Conservation (phyloP, 2,113 vertebrate genomes). For the Strix aluco region DNA sequence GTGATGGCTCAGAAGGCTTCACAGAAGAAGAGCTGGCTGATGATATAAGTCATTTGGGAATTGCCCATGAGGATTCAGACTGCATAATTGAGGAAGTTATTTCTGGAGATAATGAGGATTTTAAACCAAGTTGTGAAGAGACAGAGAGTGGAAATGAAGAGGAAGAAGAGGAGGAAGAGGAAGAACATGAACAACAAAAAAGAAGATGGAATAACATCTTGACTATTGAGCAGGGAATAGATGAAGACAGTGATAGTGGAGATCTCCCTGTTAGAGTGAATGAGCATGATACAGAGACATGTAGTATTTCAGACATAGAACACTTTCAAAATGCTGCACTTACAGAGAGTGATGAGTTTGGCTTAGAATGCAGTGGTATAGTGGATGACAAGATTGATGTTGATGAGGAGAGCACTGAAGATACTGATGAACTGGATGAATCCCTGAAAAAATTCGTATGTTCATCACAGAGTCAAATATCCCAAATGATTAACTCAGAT, state of each 20-base stretch:
- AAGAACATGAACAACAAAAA: background rate
- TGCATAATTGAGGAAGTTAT: constrained; percentile 77
- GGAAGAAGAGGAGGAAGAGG: constrained; percentile 53
- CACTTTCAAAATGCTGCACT: constrained; percentile 27
- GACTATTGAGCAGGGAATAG: background rate
- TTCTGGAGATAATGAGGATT: constrained; percentile 64
- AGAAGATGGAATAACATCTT: constrained; percentile 11
- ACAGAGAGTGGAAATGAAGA: constrained; percentile 66
- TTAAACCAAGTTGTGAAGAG: constrained; percentile 63
- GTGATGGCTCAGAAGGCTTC: constrained; percentile 40
- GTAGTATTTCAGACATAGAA: constrained; percentile 67
- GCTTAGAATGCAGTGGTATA: constrained; percentile 30
- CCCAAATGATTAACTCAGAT: constrained; percentile 63
- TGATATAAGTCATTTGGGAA: background rate
- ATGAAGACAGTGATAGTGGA: constrained; percentile 75
- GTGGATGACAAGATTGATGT: constrained; percentile 27
- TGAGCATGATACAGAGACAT: constrained; percentile 61
- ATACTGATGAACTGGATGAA: constrained; percentile 70
- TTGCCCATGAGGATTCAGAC: constrained; percentile 72
- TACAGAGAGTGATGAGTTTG: constrained; percentile 55
- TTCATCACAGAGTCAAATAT: background rate
- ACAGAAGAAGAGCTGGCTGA: constrained; percentile 44
- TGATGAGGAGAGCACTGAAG: constrained; percentile 67
- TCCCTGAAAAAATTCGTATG: constrained; percentile 22
- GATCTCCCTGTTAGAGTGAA: constrained; percentile 37